A percentile compares a stretch with the other conserved stretches of the same genome.
Evolutionary conservation across 2,113 vertebrate genomes (phyloP).

Genomic region (Burhinus bistriatus): DNA sequence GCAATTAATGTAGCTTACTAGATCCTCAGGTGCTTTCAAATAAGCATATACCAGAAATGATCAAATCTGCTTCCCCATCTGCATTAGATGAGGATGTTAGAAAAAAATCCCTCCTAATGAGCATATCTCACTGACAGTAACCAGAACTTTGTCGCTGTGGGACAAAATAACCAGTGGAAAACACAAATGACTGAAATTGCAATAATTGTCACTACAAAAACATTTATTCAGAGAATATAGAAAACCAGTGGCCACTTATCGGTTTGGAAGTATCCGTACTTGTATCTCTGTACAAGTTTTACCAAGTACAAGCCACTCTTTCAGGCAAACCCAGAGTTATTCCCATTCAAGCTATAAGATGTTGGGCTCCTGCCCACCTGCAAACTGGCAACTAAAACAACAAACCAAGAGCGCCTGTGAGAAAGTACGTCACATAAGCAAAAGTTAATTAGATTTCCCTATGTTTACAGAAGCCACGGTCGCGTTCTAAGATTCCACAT

Average conservation of each 20-base stretch:
- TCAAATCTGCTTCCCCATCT: conserved; percentile 25
- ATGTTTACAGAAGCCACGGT: background rate
- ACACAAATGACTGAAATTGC: background rate
- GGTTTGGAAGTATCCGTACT: background rate
- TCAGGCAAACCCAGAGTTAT: background rate
- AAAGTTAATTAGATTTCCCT: background rate
- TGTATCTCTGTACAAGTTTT: background rate
- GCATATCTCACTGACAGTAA: background rate
- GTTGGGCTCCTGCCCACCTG: background rate
- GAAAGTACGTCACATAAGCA: background rate
- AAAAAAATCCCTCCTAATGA: background rate
- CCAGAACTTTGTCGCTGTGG: background rate
- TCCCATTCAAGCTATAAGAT: background rate
- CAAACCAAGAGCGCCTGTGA: background rate
- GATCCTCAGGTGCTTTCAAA: conserved; percentile 51
- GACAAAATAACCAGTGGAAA: background rate
- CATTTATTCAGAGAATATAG: background rate
- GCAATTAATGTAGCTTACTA: conserved; percentile 50
- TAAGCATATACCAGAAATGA: background rate
- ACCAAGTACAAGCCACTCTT: background rate
- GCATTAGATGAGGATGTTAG: background rate
- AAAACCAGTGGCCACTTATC: background rate
- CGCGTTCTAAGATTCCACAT: background rate
- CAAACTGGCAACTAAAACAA: background rate
- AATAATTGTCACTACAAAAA: background rate